phyloP scores from a whole-genome alignment of 2,113 vertebrate species.

The Tenebrosternarchus preto region DNA sequence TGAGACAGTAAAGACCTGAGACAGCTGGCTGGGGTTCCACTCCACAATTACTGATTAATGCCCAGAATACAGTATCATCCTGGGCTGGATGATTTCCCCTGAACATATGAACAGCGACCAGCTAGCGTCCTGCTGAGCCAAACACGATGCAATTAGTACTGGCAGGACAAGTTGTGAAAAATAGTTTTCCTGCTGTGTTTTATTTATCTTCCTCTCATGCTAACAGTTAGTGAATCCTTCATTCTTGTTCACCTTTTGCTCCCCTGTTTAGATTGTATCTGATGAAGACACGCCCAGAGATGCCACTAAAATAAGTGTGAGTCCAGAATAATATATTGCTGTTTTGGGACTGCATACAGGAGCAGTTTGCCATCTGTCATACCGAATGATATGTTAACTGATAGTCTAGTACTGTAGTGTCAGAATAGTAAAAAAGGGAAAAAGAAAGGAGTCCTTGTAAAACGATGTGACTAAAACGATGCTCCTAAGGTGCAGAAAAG shows the following conservation, averaged over 20 bases:
- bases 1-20: background rate
- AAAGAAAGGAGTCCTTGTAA: background rate
- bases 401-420: background rate
- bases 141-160: conserved; percentile 69
- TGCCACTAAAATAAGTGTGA: conserved; percentile 95
- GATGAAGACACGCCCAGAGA: conserved; percentile 83
- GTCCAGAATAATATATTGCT: conserved; percentile 62
- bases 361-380: background rate
- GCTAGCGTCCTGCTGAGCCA: conserved; percentile 62
- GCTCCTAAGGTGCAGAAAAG: background rate
- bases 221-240: background rate
- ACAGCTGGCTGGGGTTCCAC: conserved; percentile 10
- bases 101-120: conserved; percentile 49
- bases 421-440: background rate
- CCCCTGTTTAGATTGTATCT: conserved; percentile 77
- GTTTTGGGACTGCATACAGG: background rate
- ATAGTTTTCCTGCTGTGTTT: conserved; percentile 8
- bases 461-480: background rate
- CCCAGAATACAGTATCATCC: conserved; percentile 12
- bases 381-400: background rate
- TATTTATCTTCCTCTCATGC: background rate
- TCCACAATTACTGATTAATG: conserved; percentile 69
- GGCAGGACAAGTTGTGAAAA: conserved; percentile 45
- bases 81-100: conserved; percentile 57
- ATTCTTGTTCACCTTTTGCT: conserved; percentile 21